Base-by-base conservation (phyloP, 2,797 vertebrate genomes). In the Gorsachius magnificus region DNA sequence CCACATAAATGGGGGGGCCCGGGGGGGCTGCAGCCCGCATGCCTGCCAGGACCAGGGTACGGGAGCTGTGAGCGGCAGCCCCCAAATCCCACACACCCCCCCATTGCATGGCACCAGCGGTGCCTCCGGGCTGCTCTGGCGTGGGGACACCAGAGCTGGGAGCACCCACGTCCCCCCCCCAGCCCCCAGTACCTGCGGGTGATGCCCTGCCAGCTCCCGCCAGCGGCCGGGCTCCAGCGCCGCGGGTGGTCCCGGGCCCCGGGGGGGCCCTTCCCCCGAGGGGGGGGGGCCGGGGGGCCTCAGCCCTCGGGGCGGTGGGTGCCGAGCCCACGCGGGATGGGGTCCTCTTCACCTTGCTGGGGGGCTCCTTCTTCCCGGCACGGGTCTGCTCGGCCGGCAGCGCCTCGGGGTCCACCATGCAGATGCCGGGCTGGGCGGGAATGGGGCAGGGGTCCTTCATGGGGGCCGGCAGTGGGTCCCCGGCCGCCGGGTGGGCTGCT, bases 371-470 rank as follows among this genome's bases (percentile, higher is more conserved):
- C 83, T 96, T 98, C n/a, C 69, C 74, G 24, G 66, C 83, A 53
- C 93, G 98, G 75, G 96, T 90, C 1, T 96, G 96, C 57, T 89
- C 82, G 0, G 81, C 38, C 1, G 96, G 69, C 29, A 99, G 97
- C 10, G 97, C 87, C 68, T 99, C 99, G 0, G 98, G 95, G 94
- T 99, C 99, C 6, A 98, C 98, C 99, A 99, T 99, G 97, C 99
- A 99, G 90, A 99, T 98, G 8, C 98, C 98, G 0, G 98, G 98
- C 11, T 98, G 98, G 16, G 98, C 97, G 0, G 99, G 98, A 60
- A 99, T 86, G 0, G 99, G 99, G 5, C 98, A 98, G 13, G 99
- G 98, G 45, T 99, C 99, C 82, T 98, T 99, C 64, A 99, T 94
- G 0, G 98, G 98, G 22, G 98, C 98, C 0, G 99, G 99, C 5